Conservation (phyloP, 2,888 invertebrate species). For the Syrista parreyssii region DNA sequence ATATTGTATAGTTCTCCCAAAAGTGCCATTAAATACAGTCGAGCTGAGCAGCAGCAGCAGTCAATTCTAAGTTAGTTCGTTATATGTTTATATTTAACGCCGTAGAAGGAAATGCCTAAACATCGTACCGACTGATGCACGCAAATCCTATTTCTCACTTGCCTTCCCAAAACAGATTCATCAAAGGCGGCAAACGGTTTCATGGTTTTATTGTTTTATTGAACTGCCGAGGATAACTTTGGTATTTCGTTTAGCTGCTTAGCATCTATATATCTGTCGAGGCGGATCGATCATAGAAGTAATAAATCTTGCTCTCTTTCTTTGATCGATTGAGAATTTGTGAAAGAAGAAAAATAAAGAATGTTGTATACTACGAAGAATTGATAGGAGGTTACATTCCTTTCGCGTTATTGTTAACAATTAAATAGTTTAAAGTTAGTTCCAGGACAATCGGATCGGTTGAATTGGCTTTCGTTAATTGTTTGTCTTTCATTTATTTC, state of each 20-base stretch:
- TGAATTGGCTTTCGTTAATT: no score
- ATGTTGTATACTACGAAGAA: no score
- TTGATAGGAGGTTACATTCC: no score
- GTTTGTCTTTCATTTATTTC: no score
- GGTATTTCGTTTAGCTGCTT: background rate
- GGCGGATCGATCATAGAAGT: no score
- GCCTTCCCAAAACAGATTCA: background rate
- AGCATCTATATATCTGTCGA: background rate
- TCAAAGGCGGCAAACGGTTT: background rate
- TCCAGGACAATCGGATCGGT: no score
- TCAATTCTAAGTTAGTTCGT: background rate
- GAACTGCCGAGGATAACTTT: background rate
- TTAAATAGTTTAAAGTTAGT: no score
- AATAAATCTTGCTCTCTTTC: no score
- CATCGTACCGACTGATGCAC: background rate
- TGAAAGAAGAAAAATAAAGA: background rate
- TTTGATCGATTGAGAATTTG: background rate
- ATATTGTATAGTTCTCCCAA: background rate
- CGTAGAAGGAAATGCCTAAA: background rate
- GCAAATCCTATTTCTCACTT: background rate
- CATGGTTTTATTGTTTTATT: background rate
- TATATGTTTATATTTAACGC: background rate
- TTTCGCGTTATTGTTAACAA: no score
- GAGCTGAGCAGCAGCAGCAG: background rate
- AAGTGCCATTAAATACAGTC: background rate